These are phyloP conservation scores for Candidula unifasciata DNA, from an alignment of 2,888 invertebrate genomes.

Conservation along the genomic window DNA sequence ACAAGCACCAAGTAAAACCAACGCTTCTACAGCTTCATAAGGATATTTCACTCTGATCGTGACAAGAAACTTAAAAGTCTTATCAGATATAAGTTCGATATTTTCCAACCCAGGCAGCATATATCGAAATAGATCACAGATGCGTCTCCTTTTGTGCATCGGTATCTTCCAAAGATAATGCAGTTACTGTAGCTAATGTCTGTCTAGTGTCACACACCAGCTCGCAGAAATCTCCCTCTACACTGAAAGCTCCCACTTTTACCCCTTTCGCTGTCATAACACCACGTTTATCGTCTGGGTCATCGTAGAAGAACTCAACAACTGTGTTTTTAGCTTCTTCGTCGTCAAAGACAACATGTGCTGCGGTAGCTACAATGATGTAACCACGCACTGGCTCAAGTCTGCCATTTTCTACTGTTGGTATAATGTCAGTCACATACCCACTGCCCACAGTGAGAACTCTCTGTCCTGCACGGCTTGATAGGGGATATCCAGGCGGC, in stretches of 20 bases:
- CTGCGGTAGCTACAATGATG: slow-evolving; percentile 25
- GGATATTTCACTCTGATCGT: no score
- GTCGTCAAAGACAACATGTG: slow-evolving; percentile 35
- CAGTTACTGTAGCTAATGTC: no score
- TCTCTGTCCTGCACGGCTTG: neutral
- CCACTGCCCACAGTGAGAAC: slow-evolving; percentile 21
- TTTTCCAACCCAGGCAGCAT: no score
- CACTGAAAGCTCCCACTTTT: neutral
- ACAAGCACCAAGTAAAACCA: no score
- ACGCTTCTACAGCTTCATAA: no score
- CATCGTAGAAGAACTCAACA: slow-evolving; percentile 42
- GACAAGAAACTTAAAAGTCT: no score
- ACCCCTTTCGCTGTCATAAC: slow-evolving; percentile 23
- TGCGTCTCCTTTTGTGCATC: no score
- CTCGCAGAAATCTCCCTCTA: slow-evolving; percentile 20
- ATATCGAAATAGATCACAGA: no score
- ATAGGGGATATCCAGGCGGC: neutral
- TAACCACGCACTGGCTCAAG: slow-evolving; percentile 5
- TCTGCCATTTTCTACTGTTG: no score
- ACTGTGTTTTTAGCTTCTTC: slow-evolving; percentile 29
- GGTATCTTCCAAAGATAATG: no score
- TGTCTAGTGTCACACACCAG: no score
- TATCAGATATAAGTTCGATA: no score
- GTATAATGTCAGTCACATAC: neutral
- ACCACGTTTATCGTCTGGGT: neutral